Base-by-base conservation (phyloP, 2,113 vertebrate genomes). In the Zosterops hypoxanthus region DNA sequence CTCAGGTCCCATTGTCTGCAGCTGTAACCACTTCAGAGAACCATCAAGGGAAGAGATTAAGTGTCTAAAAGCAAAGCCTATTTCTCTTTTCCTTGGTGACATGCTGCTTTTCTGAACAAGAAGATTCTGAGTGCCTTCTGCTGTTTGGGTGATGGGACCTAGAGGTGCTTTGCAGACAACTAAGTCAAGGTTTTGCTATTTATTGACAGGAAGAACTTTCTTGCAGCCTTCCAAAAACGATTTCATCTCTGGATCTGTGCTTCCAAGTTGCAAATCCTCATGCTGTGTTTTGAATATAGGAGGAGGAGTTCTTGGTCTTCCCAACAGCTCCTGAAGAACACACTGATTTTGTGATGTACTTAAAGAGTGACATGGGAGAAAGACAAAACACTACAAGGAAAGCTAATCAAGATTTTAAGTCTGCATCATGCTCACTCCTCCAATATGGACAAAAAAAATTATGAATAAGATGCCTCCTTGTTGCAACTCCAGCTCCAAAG, bases 271-370 rank as follows among this genome's bases (percentile, higher is more conserved):
- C 24, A 77, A 75, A 50, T 34, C 55, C 36, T 83, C 24, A 16
- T 0, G 0, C 41, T 33, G 9, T 5, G 49, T 44, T 47, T 17
- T 33, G 4, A 57, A 14, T 5, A 39, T 39, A 39, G 39, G 39
- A 11, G 5, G 39, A 39, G 39, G 39, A 39, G 12, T 39, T 39
- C 8, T 42, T 73, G 23, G 55, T n/a, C 33, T 57, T 56, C 24
- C 59, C 41, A 92, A 88, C 6, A 33, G 21, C 12, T 46, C 34
- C 57, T 71, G 22, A 86, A 59, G 28, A 91, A 24, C 14, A 46
- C 12, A 36, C 3, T 39, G 16, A 25, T 47, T 78, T 63, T 49
- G 20, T 19, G 59, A 50, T 2, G 15, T 6, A 17, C 9, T 4
- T 50, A 33, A 33, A 33, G 11, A 8, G 23, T 42, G n/a, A 66